Percentiles rank a stretch among this genome's conserved stretches.
Evolutionary conservation across 2,888 invertebrate species (phyloP).

Genomic region (Rhopalosiphum nymphaeae): DNA sequence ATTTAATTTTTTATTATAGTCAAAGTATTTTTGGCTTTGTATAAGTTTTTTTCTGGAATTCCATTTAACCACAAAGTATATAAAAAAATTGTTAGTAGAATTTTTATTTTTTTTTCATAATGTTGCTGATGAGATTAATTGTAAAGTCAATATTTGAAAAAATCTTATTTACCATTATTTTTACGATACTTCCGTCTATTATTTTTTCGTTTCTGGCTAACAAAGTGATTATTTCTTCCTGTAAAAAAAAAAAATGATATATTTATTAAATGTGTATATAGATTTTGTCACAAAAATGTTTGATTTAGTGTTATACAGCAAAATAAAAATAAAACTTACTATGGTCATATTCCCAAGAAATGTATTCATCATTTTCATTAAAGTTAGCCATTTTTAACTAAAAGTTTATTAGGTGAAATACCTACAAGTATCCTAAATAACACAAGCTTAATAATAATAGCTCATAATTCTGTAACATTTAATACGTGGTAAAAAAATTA

Average conservation of each 20-base stretch:
- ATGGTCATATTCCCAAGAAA: neutral
- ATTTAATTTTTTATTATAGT: neutral
- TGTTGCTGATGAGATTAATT: no score
- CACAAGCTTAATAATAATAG: neutral
- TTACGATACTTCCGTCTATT: neutral
- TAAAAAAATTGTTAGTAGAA: neutral
- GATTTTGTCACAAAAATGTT: neutral
- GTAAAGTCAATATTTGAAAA: neutral
- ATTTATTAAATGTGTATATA: neutral
- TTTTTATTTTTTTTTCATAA: neutral
- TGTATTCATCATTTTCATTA: neutral
- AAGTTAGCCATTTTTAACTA: neutral
- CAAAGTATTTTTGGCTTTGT: neutral
- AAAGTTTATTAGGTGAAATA: neutral
- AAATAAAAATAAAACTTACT: conserved; percentile 13
- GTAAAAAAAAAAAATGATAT: neutral
- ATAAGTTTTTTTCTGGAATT: neutral
- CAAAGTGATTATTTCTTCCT: neutral
- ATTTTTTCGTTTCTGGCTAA: neutral
- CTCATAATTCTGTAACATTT: neutral
- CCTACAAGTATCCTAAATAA: neutral
- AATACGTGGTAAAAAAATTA: neutral
- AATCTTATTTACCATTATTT: neutral
- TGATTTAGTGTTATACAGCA: neutral
- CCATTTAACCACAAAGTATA: neutral